Conservation (phyloP, 2,888 invertebrate genomes). For the Crioceris asparagi region DNA sequence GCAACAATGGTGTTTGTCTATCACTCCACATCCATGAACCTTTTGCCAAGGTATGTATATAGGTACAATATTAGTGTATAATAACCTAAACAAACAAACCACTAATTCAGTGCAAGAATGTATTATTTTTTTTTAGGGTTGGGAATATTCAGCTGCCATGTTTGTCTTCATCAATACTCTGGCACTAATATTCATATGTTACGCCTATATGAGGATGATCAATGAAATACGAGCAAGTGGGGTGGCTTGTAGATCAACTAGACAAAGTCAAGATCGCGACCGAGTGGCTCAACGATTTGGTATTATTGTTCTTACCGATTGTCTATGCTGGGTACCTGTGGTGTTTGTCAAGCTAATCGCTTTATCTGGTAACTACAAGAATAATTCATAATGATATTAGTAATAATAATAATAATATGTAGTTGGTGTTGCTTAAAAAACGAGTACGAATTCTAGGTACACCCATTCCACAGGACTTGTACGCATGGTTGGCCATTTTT, state of each 20-base stretch:
- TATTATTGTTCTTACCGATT: conserved; percentile 49
- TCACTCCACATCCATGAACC: conserved; percentile 51
- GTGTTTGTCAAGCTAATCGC: conserved; percentile 47
- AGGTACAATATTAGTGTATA: no score
- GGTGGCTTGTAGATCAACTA: conserved; percentile 46
- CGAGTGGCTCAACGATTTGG: conserved; percentile 48
- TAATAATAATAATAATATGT: no score
- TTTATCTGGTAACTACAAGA: conserved; percentile 38
- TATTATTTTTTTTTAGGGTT: conserved; percentile 39
- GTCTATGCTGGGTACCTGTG: conserved; percentile 50
- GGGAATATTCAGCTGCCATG: conserved; percentile 49
- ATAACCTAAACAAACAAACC: no score
- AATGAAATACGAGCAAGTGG: conserved; percentile 46
- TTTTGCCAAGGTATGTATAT: conserved; percentile 39
- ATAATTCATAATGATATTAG: conserved; percentile 2
- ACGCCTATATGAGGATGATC: conserved; percentile 48
- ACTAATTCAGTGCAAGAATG: no score
- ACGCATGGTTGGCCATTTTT: conserved; percentile 51
- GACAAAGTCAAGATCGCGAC: conserved; percentile 45
- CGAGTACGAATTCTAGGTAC: conserved; percentile 44
- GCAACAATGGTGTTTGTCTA: conserved; percentile 49
- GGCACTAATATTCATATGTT: conserved; percentile 46
- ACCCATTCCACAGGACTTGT: conserved; percentile 42
- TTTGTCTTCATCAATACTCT: conserved; percentile 46
- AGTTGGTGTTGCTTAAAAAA: no score